Conservation (phyloP, 2,113 vertebrate species). For the Eubucco bourcierii region DNA sequence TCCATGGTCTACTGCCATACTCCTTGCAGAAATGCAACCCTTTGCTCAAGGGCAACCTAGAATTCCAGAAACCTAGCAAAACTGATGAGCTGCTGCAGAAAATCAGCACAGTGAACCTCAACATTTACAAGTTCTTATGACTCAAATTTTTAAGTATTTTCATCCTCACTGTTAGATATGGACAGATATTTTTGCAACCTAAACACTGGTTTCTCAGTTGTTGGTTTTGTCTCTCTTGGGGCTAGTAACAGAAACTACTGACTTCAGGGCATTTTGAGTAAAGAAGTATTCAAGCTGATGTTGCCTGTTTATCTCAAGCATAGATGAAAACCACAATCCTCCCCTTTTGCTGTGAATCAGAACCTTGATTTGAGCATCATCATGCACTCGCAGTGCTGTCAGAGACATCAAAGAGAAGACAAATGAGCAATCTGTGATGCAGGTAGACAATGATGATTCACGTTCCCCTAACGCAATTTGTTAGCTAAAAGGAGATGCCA, state of each 20-base stretch:
- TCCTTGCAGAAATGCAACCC: background rate
- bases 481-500: rapidly evolving
- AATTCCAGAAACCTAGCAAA: background rate
- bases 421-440: background rate
- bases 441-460: background rate
- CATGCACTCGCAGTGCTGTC: rapidly evolving
- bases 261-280: background rate
- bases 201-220: background rate
- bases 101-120: background rate
- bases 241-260: no score
- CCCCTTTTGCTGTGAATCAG: background rate
- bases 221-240: no score
- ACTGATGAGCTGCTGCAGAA: background rate
- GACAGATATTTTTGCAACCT: background rate
- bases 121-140: background rate
- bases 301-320: background rate
- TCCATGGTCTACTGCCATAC: no score
- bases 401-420: background rate
- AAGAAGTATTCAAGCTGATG: background rate
- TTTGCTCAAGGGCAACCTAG: background rate
- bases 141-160: background rate
- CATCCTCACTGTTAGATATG: background rate
- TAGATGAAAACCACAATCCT: background rate
- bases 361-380: background rate
- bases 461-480: background rate